A percentile compares a stretch with the other conserved stretches of the same genome.
These are phyloP conservation scores for Ceratosolen fusciceps DNA, from an alignment of 1,140 invertebrate species.

Conservation along the genomic window DNA sequence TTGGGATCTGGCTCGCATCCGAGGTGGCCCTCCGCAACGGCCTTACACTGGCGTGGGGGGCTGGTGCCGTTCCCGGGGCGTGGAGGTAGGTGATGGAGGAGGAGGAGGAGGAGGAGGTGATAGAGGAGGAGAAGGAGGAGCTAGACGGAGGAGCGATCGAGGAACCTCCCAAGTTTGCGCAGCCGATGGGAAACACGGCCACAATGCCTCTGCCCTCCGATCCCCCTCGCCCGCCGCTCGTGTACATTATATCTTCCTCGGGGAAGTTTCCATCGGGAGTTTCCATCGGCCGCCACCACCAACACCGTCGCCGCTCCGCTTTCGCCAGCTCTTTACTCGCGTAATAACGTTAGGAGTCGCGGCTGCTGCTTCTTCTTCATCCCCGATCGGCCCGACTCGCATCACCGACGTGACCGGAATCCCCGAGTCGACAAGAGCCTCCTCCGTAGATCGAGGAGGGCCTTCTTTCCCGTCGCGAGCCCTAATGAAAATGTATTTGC, in stretches of 20 bases:
- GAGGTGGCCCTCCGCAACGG: slow-evolving; percentile 29
- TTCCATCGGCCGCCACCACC: neutral
- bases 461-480: too few species aligned
- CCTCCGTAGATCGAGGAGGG: neutral
- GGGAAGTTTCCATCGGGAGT: slow-evolving; percentile 33
- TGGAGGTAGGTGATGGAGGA: too few species aligned
- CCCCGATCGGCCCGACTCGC: slow-evolving; percentile 43
- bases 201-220: neutral
- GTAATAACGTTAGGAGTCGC: slow-evolving; percentile 43
- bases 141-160: slow-evolving; percentile 58
- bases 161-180: slow-evolving; percentile 59
- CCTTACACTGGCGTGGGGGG: too few species aligned
- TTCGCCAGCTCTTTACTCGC: slow-evolving; percentile 13
- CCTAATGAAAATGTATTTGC: too few species aligned
- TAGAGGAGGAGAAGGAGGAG: too few species aligned
- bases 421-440: slow-evolving; percentile 26
- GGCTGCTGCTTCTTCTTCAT: slow-evolving; percentile 9
- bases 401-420: slow-evolving; percentile 47
- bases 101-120: too few species aligned
- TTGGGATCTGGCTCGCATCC: slow-evolving; percentile 62
- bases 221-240: neutral
- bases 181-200: slow-evolving; percentile 36
- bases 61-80: too few species aligned
- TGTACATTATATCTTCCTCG: slow-evolving; percentile 33
- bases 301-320: neutral